Conservation (phyloP, 2,113 vertebrate species). For the Leuciscus idus region DNA sequence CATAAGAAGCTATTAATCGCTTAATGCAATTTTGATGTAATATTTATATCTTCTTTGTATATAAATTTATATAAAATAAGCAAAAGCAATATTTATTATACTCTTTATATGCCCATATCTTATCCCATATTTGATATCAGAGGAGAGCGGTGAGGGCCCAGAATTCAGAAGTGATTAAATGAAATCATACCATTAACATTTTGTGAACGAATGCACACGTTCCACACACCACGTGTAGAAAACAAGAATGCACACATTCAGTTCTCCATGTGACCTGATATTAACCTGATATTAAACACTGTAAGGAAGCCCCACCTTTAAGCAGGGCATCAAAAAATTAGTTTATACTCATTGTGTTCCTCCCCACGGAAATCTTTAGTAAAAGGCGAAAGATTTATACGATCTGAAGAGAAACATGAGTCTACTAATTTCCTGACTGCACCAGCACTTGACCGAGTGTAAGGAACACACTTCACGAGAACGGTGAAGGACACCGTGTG, state of each 20-base stretch:
- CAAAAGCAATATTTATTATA: background rate
- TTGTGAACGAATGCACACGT: too few species aligned
- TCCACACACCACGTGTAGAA: too few species aligned
- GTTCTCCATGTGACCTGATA: too few species aligned
- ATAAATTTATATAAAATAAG: background rate
- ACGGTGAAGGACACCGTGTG: background rate
- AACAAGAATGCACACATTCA: too few species aligned
- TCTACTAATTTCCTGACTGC: rapidly evolving
- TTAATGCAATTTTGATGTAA: background rate
- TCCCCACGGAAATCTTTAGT: slow-evolving; percentile 35
- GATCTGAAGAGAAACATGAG: slow-evolving; percentile 27
- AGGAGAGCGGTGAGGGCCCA: too few species aligned
- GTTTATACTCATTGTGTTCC: background rate
- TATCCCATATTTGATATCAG: too few species aligned
- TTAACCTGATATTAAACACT: too few species aligned
- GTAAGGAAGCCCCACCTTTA: background rate
- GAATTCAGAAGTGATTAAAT: too few species aligned
- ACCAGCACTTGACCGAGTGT: rapidly evolving
- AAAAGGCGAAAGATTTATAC: slow-evolving; percentile 38
- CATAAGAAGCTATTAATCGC: background rate
- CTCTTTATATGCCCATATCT: too few species aligned
- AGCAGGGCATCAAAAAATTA: background rate
- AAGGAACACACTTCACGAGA: background rate
- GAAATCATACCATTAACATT: too few species aligned
- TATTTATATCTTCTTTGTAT: background rate